Evolutionary conservation across 2,888 invertebrate genomes (phyloP).

Genomic region (Andrena marginata): DNA sequence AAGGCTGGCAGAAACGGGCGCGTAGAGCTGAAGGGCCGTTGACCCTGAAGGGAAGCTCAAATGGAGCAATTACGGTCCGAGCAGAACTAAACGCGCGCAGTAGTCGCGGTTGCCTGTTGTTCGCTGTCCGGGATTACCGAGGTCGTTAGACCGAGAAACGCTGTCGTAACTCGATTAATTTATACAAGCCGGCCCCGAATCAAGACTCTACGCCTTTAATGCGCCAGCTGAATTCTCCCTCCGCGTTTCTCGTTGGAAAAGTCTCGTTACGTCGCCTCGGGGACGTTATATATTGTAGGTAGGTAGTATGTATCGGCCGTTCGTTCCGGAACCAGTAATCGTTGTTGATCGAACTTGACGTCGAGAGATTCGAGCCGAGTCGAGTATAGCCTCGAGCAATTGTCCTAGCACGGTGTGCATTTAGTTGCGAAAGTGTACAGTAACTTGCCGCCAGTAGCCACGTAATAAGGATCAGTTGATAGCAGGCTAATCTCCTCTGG

Average conservation of each 20-base stretch:
- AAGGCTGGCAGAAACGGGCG: neutral
- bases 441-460: slow-evolving; percentile 52
- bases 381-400: slow-evolving; percentile 37
- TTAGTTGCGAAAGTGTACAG: slow-evolving; percentile 40
- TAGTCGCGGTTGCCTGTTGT: slow-evolving; percentile 10
- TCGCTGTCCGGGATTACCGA: slow-evolving; percentile 22
- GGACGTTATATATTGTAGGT: neutral
- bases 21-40: neutral
- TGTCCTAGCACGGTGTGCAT: slow-evolving; percentile 28
- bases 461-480: slow-evolving; percentile 65
- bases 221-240: neutral
- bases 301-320: no score
- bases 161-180: slow-evolving; percentile 43
- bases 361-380: slow-evolving; percentile 35
- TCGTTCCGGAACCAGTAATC: slow-evolving; percentile 12
- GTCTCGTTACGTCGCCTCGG: slow-evolving; percentile 1
- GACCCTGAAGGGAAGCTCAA: neutral
- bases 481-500: slow-evolving; percentile 59
- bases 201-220: slow-evolving; percentile 7
- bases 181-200: slow-evolving; percentile 13
- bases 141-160: slow-evolving; percentile 37
- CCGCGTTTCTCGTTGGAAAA: neutral
- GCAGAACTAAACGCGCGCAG: slow-evolving; percentile 28
- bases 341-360: neutral
- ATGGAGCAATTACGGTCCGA: slow-evolving; percentile 24